Percentiles rank a stretch among this genome's conserved stretches.
Conservation (phyloP, 2,113 vertebrate genomes). For the Notarius quadriscutis region DNA sequence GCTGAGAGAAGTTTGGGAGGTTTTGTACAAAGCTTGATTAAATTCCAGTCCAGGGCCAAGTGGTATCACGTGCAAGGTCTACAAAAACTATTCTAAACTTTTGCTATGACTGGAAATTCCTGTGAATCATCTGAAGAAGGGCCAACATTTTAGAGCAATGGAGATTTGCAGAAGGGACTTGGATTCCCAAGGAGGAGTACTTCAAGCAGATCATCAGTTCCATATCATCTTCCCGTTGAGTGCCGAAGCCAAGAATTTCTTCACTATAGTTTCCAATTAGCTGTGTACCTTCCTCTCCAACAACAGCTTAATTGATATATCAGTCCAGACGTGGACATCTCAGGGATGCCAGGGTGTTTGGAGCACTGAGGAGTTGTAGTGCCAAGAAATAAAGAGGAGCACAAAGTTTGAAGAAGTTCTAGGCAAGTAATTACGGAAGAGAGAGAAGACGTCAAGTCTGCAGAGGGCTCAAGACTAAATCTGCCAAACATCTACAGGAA, state of each 20-base stretch:
- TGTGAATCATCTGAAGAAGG: neutral
- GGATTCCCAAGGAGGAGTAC: neutral
- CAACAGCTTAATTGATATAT: constrained; percentile 22
- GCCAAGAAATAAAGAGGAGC: neutral
- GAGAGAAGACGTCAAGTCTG: neutral
- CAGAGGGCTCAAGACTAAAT: neutral
- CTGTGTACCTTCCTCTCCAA: neutral
- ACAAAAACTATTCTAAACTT: neutral
- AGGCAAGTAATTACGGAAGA: neutral
- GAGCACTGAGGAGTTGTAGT: neutral
- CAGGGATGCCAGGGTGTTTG: neutral
- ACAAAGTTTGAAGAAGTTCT: neutral
- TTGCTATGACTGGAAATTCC: neutral
- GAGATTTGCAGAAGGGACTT: neutral
- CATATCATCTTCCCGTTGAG: constrained; percentile 19
- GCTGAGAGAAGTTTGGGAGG: neutral
- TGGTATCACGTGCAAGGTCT: neutral
- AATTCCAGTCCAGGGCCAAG: neutral
- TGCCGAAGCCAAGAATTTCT: constrained; percentile 39
- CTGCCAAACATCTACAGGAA: neutral
- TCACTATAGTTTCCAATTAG: constrained; percentile 21
- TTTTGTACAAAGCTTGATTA: neutral
- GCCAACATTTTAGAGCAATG: neutral
- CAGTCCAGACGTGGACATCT: constrained; percentile 9
- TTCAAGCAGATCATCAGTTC: constrained; percentile 29